Percentiles rank a stretch among this genome's conserved stretches.
Conservation (phyloP, 2,888 invertebrate species). For the Catonia carolina region DNA sequence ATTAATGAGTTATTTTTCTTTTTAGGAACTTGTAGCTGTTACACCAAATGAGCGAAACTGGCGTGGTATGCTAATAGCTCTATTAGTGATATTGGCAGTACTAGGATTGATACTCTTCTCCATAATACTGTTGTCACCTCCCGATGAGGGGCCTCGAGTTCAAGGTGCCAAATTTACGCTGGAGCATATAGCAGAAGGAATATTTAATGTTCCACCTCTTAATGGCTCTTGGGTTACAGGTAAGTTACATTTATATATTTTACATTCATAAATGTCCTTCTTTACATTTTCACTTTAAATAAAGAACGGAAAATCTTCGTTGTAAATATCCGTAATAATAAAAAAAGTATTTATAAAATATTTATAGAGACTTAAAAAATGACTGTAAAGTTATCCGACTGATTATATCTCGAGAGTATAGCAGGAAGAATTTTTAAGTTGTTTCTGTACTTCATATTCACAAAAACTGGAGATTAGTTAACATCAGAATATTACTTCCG, state of each 20-base stretch:
- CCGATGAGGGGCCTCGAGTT: conserved; percentile 61
- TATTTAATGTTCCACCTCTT: conserved; percentile 49
- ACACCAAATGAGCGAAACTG: conserved; percentile 86
- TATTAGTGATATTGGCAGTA: conserved; percentile 83
- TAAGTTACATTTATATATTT: conserved; percentile 38
- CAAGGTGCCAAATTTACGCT: conserved; percentile 60
- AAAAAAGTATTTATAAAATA: too few species aligned
- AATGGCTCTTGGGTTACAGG: conserved; percentile 73
- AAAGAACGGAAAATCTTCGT: too few species aligned
- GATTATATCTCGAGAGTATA: too few species aligned
- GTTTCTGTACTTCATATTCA: too few species aligned
- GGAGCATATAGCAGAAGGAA: conserved; percentile 48
- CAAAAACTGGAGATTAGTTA: too few species aligned
- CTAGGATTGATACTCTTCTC: conserved; percentile 85
- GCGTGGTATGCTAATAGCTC: conserved; percentile 87
- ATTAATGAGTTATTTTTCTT: too few species aligned
- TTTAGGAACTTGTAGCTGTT: conserved; percentile 81
- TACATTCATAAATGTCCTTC: too few species aligned
- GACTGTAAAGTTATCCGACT: too few species aligned
- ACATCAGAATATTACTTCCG: too few species aligned
- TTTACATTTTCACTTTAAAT: not conserved
- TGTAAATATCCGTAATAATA: too few species aligned
- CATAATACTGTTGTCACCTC: conserved; percentile 81
- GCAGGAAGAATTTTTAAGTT: too few species aligned
- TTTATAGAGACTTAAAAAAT: too few species aligned